These are phyloP conservation scores for Petrolisthes cinctipes DNA, from an alignment of 2,888 invertebrate species.

Conservation along the genomic window DNA sequence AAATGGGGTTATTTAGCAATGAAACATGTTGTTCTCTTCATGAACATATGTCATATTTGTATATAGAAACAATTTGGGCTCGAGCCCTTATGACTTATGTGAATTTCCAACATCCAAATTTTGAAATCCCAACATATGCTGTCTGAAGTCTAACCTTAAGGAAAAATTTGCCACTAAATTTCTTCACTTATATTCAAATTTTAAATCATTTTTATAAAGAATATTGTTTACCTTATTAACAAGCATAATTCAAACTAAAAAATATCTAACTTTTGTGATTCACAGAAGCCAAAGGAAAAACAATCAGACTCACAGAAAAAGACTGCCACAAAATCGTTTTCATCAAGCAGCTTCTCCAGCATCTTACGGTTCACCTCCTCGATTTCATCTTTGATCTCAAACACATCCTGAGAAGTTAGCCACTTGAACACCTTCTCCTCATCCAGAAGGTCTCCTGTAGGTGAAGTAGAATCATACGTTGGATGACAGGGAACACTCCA, in stretches of 20 bases:
- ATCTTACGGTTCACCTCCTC: conserved; percentile 97
- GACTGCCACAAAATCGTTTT: conserved; percentile 94
- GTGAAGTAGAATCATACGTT: not conserved
- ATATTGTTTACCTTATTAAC: too few species aligned
- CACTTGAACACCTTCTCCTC: conserved; percentile 87
- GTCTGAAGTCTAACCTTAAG: not conserved
- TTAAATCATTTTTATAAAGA: too few species aligned
- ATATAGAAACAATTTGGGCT: not conserved
- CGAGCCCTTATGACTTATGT: not conserved
- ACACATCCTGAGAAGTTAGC: conserved; percentile 93
- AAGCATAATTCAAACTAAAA: not conserved
- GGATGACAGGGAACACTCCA: too few species aligned
- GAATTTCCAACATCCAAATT: not conserved
- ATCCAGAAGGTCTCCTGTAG: conserved; percentile 82
- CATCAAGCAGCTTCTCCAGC: conserved; percentile 93
- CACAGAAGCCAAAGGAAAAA: not conserved
- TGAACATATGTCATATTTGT: too few species aligned
- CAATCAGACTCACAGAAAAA: conserved; percentile 86
- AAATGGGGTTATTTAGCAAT: not conserved
- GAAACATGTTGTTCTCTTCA: not conserved
- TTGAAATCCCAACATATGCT: not conserved
- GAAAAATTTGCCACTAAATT: too few species aligned
- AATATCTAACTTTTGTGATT: not conserved
- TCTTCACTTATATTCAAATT: too few species aligned
- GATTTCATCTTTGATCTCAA: conserved; percentile 95